Evolutionary conservation across 1,140 invertebrate genomes (phyloP).

Genomic region (Tetraneura akinire): DNA sequence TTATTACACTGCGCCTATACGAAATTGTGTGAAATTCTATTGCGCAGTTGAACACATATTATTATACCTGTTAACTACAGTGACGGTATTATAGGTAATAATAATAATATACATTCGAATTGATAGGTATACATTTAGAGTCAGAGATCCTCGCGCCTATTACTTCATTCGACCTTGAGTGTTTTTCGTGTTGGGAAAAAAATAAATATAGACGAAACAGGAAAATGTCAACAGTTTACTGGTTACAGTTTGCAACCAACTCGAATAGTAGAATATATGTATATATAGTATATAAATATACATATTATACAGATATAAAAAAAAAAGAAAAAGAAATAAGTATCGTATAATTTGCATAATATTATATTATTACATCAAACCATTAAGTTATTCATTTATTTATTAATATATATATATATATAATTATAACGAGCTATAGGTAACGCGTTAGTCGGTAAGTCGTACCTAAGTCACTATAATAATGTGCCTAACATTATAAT

Average conservation of each 20-base stretch:
- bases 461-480: no score
- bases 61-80: no score
- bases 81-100: no score
- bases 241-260: neutral
- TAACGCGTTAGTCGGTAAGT: no score
- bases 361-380: no score
- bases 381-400: neutral
- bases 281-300: no score
- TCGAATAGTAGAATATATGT: neutral
- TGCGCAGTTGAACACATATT: neutral
- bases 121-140: neutral
- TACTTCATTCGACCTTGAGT: neutral
- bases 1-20: no score
- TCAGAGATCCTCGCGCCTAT: neutral
- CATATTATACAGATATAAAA: neutral
- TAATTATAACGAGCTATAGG: no score
- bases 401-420: neutral
- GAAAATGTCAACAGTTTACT: conserved; percentile 27
- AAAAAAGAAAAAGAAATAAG: neutral
- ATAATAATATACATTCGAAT: neutral
- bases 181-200: neutral
- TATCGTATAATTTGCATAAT: neutral
- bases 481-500: no score
- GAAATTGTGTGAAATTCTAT: neutral
- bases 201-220: neutral